Evolutionary conservation across 2,797 vertebrate species (phyloP).

Genomic region (Craterocephalus amniculus): DNA sequence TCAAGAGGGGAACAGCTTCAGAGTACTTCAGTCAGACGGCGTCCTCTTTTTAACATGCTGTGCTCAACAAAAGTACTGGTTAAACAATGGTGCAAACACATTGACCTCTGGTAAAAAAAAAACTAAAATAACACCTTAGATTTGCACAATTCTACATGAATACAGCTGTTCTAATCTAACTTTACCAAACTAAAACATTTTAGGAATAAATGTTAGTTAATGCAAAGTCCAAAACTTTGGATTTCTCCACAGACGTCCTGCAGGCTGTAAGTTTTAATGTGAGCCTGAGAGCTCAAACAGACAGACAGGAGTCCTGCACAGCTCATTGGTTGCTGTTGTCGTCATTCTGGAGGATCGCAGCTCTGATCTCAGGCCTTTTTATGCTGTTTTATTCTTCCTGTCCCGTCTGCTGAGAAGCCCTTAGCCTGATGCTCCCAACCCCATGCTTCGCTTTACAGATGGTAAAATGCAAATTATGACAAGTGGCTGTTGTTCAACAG

Average conservation of each 20-base stretch:
- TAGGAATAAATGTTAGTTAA: no score
- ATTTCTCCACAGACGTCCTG: neutral
- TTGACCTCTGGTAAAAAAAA: no score
- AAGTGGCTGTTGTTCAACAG: neutral
- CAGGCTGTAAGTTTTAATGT: neutral
- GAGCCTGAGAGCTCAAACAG: neutral
- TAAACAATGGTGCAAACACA: neutral
- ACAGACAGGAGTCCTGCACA: neutral
- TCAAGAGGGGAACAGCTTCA: conserved; percentile 2
- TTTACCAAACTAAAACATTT: no score
- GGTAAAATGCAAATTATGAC: conserved; percentile 5
- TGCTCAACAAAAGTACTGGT: neutral
- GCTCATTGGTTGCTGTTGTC: neutral
- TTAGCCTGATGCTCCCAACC: neutral
- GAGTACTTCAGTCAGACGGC: conserved; percentile 31
- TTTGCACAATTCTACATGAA: neutral
- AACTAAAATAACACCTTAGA: neutral
- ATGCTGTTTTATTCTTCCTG: neutral
- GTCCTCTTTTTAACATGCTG: neutral
- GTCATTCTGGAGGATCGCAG: neutral
- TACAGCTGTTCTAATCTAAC: neutral
- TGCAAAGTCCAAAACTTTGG: neutral
- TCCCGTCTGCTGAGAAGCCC: neutral
- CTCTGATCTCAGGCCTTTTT: neutral
- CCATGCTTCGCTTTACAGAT: neutral